These are phyloP conservation scores for Coptodon bakossiorum DNA, from an alignment of 2,113 vertebrate genomes.

Conservation along the genomic window DNA sequence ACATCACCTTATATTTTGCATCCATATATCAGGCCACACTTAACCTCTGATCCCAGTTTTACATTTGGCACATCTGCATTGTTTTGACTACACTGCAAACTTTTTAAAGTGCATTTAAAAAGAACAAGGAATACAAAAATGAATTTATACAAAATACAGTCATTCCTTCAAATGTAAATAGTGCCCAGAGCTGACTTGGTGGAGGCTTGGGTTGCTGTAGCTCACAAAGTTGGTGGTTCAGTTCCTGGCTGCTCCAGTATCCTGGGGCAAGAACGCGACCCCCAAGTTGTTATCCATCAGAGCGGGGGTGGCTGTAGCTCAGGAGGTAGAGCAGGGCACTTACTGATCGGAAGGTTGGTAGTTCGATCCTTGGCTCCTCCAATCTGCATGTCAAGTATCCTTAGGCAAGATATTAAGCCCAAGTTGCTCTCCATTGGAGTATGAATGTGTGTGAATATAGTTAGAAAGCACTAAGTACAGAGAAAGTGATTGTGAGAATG, in stretches of 20 bases:
- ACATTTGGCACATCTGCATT: background rate
- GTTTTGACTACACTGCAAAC: background rate
- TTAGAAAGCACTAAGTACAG: background rate
- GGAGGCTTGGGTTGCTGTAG: background rate
- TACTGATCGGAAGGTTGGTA: background rate
- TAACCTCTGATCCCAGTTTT: background rate
- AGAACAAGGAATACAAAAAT: background rate
- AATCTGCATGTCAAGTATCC: background rate
- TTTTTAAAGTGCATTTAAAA: background rate
- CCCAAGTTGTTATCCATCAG: background rate
- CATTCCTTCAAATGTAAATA: background rate
- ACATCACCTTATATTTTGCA: background rate
- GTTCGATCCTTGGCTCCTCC: background rate
- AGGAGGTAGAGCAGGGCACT: background rate
- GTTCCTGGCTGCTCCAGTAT: background rate
- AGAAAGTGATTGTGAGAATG: background rate
- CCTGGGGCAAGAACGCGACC: background rate
- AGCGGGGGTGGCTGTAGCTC: background rate
- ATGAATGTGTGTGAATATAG: background rate
- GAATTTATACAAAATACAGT: background rate
- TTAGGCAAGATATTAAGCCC: background rate
- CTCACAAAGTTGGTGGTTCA: background rate
- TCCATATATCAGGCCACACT: background rate
- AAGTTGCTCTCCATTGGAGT: background rate
- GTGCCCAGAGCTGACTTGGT: background rate